These are phyloP conservation scores for Cyclina sinensis DNA, from an alignment of 1,140 invertebrate genomes.

Conservation along the genomic window DNA sequence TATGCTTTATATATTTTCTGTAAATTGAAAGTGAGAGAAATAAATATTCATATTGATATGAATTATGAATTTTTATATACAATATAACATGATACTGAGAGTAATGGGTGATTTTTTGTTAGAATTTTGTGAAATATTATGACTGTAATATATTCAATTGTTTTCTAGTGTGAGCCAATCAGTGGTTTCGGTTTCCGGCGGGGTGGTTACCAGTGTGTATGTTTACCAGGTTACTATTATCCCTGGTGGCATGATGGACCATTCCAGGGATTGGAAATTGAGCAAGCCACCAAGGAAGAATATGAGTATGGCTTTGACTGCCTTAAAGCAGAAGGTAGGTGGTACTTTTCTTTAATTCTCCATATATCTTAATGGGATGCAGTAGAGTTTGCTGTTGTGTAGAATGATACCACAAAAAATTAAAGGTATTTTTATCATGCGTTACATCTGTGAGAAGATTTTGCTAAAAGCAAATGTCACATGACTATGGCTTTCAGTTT, in stretches of 20 bases:
- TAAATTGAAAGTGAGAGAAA: neutral
- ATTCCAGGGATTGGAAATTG: constrained; percentile 97
- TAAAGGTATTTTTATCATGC: no score
- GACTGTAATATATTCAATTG: constrained; percentile 2
- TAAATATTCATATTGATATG: no score
- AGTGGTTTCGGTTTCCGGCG: constrained; percentile 98
- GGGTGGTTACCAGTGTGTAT: constrained; percentile 97
- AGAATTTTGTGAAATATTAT: neutral
- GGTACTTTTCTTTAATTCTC: no score
- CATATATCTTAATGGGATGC: no score
- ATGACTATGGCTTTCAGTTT: no score
- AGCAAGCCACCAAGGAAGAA: constrained; percentile 96
- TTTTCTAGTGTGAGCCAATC: constrained; percentile 95
- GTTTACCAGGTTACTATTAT: constrained; percentile 95
- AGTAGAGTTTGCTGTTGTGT: no score
- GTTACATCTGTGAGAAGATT: no score
- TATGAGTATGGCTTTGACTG: constrained; percentile 98
- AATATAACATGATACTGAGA: no score
- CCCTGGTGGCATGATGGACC: constrained; percentile 95
- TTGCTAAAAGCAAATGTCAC: no score
- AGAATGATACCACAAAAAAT: no score
- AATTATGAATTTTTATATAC: no score
- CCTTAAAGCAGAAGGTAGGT: constrained; percentile 94
- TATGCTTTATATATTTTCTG: neutral
- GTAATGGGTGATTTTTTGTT: no score